phyloP scores from a whole-genome alignment of 1,140 invertebrate species.

The Zelostemma sp. region DNA sequence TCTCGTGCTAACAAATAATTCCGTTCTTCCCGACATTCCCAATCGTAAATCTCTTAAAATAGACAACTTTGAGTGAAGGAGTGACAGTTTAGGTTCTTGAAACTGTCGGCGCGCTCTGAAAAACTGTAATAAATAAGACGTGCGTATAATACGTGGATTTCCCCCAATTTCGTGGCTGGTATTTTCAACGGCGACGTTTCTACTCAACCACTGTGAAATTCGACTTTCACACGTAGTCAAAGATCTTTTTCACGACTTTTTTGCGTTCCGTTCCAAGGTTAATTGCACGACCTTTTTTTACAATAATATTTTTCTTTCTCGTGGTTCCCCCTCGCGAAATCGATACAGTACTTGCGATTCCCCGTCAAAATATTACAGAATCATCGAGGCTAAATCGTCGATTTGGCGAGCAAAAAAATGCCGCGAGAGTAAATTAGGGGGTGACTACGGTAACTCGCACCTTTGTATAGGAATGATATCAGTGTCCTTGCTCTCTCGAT shows the following conservation, averaged over 20 bases:
- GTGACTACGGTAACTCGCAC: conserved; percentile 35
- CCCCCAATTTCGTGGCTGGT: conserved; percentile 15
- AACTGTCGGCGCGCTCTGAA: conserved; percentile 6
- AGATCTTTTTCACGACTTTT: conserved; percentile 24
- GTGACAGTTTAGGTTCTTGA: no score
- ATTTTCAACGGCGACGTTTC: conserved; percentile 41
- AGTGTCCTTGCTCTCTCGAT: conserved; percentile 34
- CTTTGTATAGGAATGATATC: conserved; percentile 27
- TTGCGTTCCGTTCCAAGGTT: conserved; percentile 23
- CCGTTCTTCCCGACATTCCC: no score
- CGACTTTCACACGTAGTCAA: conserved; percentile 44
- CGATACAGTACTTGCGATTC: conserved; percentile 30
- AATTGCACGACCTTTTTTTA: conserved; percentile 16
- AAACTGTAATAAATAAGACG: conserved; percentile 27
- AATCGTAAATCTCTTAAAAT: no score
- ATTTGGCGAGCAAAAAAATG: no score
- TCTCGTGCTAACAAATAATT: no score
- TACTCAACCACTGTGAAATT: conserved; percentile 47
- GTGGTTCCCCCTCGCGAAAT: conserved; percentile 28
- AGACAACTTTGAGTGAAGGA: no score
- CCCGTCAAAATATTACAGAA: conserved; percentile 37
- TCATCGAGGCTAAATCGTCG: no score
- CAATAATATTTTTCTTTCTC: conserved; percentile 33
- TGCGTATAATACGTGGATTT: conserved; percentile 6
- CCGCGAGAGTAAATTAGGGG: conserved; percentile 18